Conservation (phyloP, 2,888 invertebrate species). For the Lithophane socia region DNA sequence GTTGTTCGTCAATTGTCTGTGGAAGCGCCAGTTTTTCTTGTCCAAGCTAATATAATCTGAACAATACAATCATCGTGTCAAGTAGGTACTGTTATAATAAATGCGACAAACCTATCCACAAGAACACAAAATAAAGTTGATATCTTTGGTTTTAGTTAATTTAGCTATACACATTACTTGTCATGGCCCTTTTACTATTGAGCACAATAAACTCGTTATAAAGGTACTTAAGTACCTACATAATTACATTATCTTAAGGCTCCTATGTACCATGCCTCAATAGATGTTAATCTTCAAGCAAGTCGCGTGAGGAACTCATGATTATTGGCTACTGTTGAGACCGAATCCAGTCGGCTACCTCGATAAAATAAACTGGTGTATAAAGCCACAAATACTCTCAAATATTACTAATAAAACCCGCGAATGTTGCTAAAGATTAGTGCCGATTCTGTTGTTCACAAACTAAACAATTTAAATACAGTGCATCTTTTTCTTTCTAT, state of each 20-base stretch:
- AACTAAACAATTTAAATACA: too few relatives aligned
- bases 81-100: constrained; percentile 8
- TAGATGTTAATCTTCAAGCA: background rate
- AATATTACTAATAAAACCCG: background rate
- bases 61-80: background rate
- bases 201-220: background rate
- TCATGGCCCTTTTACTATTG: constrained; percentile 39
- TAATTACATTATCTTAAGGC: background rate
- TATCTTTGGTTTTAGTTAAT: constrained; percentile 59
- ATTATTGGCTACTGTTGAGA: background rate
- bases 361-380: constrained; percentile 7
- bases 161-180: constrained; percentile 26
- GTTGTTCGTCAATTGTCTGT: background rate
- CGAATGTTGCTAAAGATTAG: background rate
- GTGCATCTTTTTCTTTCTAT: too few relatives aligned
- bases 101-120: constrained; percentile 18
- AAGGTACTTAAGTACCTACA: background rate
- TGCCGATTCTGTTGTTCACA: too few relatives aligned
- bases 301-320: background rate
- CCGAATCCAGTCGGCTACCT: background rate
- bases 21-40: constrained; percentile 31
- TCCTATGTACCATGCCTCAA: background rate
- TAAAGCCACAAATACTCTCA: constrained; percentile 11
- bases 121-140: constrained; percentile 27
- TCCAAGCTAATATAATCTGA: constrained; percentile 15